Base-by-base conservation (phyloP, 1,140 invertebrate genomes). In the Melanaphis sacchari region DNA sequence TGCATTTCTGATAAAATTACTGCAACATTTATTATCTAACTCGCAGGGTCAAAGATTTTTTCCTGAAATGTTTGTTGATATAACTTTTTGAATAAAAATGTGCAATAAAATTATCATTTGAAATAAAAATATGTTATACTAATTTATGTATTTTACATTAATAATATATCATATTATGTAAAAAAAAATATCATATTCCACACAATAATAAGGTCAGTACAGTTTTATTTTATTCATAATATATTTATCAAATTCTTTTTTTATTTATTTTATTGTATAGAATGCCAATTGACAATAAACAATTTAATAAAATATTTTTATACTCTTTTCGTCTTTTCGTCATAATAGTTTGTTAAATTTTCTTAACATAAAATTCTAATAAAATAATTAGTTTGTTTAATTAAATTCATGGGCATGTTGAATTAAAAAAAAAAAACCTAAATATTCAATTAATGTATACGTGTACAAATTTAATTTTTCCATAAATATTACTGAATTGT, bases 1-100 rank as follows among this genome's bases (percentile, higher is more conserved):
- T 40, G 88, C 88, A 9, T 41, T 91, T 81, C 18, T 46, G 66
- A 91, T 91, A 81, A 91, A 91, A 40, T 91, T 36, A 24, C 11
- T 89, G 87, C n/a, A 89, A 89, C 22, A 7, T 89, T 89, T 52
- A 21, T 89, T 89, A 52, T 89, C 87, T 21, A 22, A 89, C 36
- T 43, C 11, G 0, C 1, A 15, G 1, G 66, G 41, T 81, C n/a
- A 46, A 91, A 91, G 90, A 81, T 43, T 81, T 81, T 81, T 91
- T 91, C 90, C 90, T 91, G 90, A 43, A 90, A 59, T 54, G 41
- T 43, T 43, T 41, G 26, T 41, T 38, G 38, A 26, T 84, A 41
- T 85, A 85, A 11, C 7, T 76, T 5, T 76, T 76, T 4, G 31
- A n/a, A 76, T 76, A 76, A 76, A 66, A 76, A 76, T 76, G 18